Percentiles rank a stretch among this genome's conserved stretches.
Conservation (phyloP, 2,888 invertebrate genomes). For the Lutraria lutraria region DNA sequence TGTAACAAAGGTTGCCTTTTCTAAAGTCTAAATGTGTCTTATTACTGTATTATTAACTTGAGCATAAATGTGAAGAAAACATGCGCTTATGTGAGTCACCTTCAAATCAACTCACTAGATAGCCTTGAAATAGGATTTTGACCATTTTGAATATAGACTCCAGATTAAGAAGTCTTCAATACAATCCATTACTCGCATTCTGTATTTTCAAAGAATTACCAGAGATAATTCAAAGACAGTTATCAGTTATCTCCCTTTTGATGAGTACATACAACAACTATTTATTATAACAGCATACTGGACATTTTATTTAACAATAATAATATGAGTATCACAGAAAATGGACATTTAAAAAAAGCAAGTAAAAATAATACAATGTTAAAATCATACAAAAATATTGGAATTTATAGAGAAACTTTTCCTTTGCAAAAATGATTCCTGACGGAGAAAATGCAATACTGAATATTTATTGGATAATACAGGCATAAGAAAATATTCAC, state of each 20-base stretch:
- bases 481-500: neutral
- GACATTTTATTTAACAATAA: constrained; percentile 13
- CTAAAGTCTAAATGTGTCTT: too few species aligned
- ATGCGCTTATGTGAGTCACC: too few species aligned
- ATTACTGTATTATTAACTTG: too few species aligned
- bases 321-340: constrained; percentile 1
- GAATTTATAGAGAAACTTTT: neutral
- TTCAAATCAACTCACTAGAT: too few species aligned
- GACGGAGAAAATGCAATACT: neutral
- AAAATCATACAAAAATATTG: neutral
- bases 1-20: too few species aligned
- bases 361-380: neutral
- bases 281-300: neutral
- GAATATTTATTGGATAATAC: neutral
- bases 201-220: too few species aligned
- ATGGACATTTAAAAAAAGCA: neutral
- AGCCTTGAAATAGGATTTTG: too few species aligned
- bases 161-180: too few species aligned
- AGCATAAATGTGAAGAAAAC: too few species aligned
- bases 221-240: too few species aligned
- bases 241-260: neutral
- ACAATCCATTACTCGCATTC: too few species aligned
- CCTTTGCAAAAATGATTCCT: neutral
- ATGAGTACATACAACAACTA: neutral
- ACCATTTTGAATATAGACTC: too few species aligned